Evolutionary conservation across 2,888 invertebrate species (phyloP).

Genomic region (Drosophila suboccidentalis): DNA sequence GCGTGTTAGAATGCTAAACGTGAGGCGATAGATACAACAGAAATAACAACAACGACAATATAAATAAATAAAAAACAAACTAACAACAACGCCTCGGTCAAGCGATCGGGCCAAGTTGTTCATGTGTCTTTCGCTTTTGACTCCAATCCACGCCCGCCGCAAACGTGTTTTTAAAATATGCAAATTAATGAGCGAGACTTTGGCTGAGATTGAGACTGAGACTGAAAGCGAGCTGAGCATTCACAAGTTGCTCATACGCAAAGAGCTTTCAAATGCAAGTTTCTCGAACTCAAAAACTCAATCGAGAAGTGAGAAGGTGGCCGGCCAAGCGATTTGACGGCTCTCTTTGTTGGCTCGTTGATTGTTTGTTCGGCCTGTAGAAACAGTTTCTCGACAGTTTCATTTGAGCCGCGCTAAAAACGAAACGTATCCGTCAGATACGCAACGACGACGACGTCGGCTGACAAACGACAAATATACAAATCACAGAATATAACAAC

Average conservation of each 20-base stretch:
- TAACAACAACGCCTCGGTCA: slow-evolving; percentile 55
- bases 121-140: slow-evolving; percentile 46
- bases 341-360: slow-evolving; percentile 48
- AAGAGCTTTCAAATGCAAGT: slow-evolving; percentile 60
- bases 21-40: slow-evolving; percentile 44
- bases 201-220: slow-evolving; percentile 24
- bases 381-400: slow-evolving; percentile 79
- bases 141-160: slow-evolving; percentile 63
- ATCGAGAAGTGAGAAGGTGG: slow-evolving; percentile 55
- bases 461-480: slow-evolving; percentile 45
- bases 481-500: slow-evolving; percentile 31
- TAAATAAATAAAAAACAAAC: slow-evolving; percentile 22
- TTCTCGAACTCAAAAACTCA: slow-evolving; percentile 70
- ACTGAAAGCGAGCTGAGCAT: slow-evolving; percentile 54
- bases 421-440: slow-evolving; percentile 81
- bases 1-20: slow-evolving; percentile 65
- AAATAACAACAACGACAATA: slow-evolving; percentile 10
- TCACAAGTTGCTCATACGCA: slow-evolving; percentile 60
- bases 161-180: slow-evolving; percentile 74
- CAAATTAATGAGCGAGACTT: slow-evolving; percentile 66
- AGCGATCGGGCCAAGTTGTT: slow-evolving; percentile 50
- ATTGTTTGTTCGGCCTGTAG: slow-evolving; percentile 56
- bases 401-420: slow-evolving; percentile 85
- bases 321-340: slow-evolving; percentile 51
- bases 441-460: slow-evolving; percentile 63